Evolutionary conservation across 2,797 vertebrate genomes (phyloP), one percentile per base, ranked within the genome.

Genomic region (Heliangelus exortis): DNA sequence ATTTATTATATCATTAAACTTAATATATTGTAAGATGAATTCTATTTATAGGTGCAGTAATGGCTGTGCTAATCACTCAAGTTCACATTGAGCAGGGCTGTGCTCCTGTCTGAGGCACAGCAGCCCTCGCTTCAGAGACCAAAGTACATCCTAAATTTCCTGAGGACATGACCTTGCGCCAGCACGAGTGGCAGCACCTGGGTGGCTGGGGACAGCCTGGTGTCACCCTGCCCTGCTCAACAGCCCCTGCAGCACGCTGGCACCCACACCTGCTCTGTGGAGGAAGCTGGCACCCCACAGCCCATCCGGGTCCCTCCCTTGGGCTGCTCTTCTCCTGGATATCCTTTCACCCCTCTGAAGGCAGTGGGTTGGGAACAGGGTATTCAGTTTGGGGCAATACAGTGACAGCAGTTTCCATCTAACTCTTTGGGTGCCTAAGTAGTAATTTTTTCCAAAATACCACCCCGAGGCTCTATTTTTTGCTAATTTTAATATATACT

Each of bases 1-100:
- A 94, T 95, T 96, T 96, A 96, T 96, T 96, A 71, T 93, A 95
- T 92, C 77, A 96, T 96, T 97, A 96, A 96, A 95, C 84, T 90
- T 89, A 95, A 95, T 92, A 94, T 88, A 96, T 93, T 94, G 71
- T 87, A 89, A 90, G 91, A 91, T 53, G 51, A 94, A 81, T 92
- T 90, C 95, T 96, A 93, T 96, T 93, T 96, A 96, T 95, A 94
- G 93, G 75, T 59, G 47, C 84, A 78, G 55, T 88, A 85, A 91
- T 92, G 87, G 68, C 90, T 89, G 65, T 6, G 55, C 47, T 91
- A 89, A 95, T 96, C 92, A 84, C 72, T 95, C 92, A 90, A 89
- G 87, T 88, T 95, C 95, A 94, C 88, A 83, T 75, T 87, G 77
- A 91, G 62, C 25, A 7, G 19, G 55, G 61, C 55, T n/a, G 8